These are phyloP conservation scores for Stomatorhinus walkeri DNA, from an alignment of 2,797 vertebrate species.

Conservation along the genomic window DNA sequence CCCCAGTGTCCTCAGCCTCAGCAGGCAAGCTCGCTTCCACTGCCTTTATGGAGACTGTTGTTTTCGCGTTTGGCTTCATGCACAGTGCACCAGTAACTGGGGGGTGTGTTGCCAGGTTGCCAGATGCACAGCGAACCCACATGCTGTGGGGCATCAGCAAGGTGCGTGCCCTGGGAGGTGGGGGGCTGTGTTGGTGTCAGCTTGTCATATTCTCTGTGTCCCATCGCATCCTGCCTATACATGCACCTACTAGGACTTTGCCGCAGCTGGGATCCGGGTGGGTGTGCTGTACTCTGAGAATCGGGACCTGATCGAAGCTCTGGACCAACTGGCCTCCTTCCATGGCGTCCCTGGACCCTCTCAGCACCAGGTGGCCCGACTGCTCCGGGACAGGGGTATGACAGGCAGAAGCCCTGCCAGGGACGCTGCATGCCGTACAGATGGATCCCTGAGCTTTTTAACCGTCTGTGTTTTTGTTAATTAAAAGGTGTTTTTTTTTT, in stretches of 20 bases:
- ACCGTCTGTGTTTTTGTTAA: not conserved
- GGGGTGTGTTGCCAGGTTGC: slow-evolving; percentile 67
- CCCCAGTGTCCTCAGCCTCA: slow-evolving; percentile 78
- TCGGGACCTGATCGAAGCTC: slow-evolving; percentile 72
- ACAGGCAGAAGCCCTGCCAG: not conserved
- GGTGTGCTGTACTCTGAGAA: slow-evolving; percentile 84
- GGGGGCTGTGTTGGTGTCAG: not conserved
- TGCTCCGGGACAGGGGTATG: slow-evolving; percentile 80
- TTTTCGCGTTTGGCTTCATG: slow-evolving; percentile 25
- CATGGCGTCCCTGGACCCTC: slow-evolving; percentile 75
- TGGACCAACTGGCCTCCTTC: slow-evolving; percentile 74
- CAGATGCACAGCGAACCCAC: slow-evolving; percentile 90
- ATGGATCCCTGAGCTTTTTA: not conserved
- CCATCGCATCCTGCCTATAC: not conserved
- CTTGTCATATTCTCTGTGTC: not conserved
- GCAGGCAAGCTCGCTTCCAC: slow-evolving; percentile 62
- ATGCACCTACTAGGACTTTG: slow-evolving; percentile 73
- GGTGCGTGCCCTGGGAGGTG: slow-evolving; percentile 54
- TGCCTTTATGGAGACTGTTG: not conserved
- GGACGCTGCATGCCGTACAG: not conserved
- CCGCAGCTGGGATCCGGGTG: slow-evolving; percentile 77
- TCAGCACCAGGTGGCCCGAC: slow-evolving; percentile 78
- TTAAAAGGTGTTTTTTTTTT: not conserved
- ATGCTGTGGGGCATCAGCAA: slow-evolving; percentile 91
- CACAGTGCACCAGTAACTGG: not conserved